These are phyloP conservation scores for Conus betulinus DNA, from an alignment of 1,140 invertebrate species.

Conservation along the genomic window DNA sequence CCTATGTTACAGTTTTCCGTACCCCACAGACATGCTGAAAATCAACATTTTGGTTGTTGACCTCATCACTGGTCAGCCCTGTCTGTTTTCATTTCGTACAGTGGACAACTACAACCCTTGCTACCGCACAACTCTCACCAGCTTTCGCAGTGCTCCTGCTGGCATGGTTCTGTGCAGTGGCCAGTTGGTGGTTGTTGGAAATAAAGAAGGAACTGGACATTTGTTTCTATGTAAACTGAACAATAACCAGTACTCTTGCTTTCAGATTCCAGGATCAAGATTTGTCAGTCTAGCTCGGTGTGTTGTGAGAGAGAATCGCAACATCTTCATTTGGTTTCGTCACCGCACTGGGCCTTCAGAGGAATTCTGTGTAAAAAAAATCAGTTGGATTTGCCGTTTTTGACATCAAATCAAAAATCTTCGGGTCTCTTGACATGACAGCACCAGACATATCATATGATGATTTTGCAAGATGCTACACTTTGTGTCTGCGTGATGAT, in stretches of 20 bases:
- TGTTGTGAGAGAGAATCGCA: slow-evolving; percentile 65
- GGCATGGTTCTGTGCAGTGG: slow-evolving; percentile 68
- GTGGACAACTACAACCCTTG: slow-evolving; percentile 68
- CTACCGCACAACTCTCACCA: slow-evolving; percentile 71
- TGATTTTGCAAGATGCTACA: slow-evolving; percentile 68
- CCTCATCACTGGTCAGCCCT: slow-evolving; percentile 61
- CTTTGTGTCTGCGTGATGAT: slow-evolving; percentile 67
- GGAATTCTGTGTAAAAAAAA: slow-evolving; percentile 72
- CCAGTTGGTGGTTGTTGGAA: slow-evolving; percentile 68
- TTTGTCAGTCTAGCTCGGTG: slow-evolving; percentile 70
- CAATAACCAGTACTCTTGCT: slow-evolving; percentile 70
- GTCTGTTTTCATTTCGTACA: slow-evolving; percentile 69
- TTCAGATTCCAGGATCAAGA: slow-evolving; percentile 69
- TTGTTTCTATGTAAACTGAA: slow-evolving; percentile 69
- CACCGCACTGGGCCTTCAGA: slow-evolving; percentile 72
- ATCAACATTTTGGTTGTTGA: slow-evolving; percentile 71
- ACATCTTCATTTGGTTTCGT: slow-evolving; percentile 71
- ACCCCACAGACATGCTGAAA: slow-evolving; percentile 72
- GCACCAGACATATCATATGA: slow-evolving; percentile 70
- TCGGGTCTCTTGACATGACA: slow-evolving; percentile 65
- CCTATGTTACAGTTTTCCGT: slow-evolving; percentile 71
- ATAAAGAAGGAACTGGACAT: slow-evolving; percentile 71
- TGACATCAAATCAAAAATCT: slow-evolving; percentile 68
- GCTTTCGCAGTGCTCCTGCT: slow-evolving; percentile 68
- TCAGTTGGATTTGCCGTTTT: slow-evolving; percentile 73